A percentile compares a stretch with the other conserved stretches of the same genome.
phyloP scores from a whole-genome alignment of 1,140 invertebrate genomes.

The Probaryconus sp. region DNA sequence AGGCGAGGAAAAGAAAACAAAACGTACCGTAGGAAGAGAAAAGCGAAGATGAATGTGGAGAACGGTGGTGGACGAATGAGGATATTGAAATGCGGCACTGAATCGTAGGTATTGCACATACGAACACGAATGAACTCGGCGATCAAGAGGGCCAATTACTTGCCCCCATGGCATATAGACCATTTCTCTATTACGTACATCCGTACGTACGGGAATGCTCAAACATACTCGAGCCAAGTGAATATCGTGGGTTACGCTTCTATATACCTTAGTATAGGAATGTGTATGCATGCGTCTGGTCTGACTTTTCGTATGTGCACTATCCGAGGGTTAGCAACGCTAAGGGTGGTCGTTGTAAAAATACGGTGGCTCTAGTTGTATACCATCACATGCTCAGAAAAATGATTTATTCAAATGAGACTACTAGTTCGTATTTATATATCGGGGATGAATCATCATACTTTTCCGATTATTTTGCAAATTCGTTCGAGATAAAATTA shows the following conservation, averaged over 20 bases:
- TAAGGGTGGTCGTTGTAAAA: constrained; percentile 51
- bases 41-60: constrained; percentile 51
- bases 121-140: constrained; percentile 61
- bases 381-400: constrained; percentile 34
- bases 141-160: constrained; percentile 77
- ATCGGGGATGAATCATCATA: constrained; percentile 16
- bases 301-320: constrained; percentile 50
- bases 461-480: too few relatives aligned
- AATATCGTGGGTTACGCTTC: constrained; percentile 45
- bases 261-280: constrained; percentile 61
- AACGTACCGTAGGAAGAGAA: constrained; percentile 36
- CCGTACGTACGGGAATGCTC: constrained; percentile 62
- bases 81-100: constrained; percentile 68
- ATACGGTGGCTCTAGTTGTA: constrained; percentile 45
- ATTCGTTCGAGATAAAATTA: too few relatives aligned
- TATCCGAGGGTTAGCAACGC: constrained; percentile 37
- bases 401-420: constrained; percentile 48
- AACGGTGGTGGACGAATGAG: constrained; percentile 49
- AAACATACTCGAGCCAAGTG: constrained; percentile 65
- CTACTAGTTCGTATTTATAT: constrained; percentile 12
- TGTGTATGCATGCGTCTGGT: constrained; percentile 52
- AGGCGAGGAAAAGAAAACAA: constrained; percentile 29
- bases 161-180: constrained; percentile 60
- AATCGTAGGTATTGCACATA: constrained; percentile 55
- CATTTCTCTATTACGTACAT: constrained; percentile 69